Percentiles rank a stretch among this genome's conserved stretches.
Conservation (phyloP, 1,140 invertebrate species). For the Panulirus ornatus region DNA sequence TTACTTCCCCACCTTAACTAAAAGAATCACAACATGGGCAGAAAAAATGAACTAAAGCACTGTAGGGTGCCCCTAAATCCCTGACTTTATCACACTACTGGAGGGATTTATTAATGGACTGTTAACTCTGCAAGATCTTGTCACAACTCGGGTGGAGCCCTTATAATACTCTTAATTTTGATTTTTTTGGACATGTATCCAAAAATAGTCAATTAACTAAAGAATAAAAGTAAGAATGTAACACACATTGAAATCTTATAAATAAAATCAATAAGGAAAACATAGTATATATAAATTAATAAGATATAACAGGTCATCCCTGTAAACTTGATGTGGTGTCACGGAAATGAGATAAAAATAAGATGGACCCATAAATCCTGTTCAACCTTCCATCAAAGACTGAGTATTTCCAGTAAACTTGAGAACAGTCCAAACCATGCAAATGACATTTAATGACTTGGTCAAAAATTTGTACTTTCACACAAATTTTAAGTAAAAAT, state of each 20-base stretch:
- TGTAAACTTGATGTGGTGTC: background rate
- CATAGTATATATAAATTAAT: no score
- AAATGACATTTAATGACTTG: conserved; percentile 64
- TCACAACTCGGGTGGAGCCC: conserved; percentile 39
- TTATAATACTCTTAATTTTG: conserved; percentile 33
- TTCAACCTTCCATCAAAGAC: background rate
- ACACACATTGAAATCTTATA: background rate
- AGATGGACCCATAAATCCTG: background rate
- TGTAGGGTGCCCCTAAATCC: conserved; percentile 55
- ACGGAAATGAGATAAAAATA: background rate
- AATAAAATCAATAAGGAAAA: conserved; percentile 13
- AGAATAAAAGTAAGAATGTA: background rate
- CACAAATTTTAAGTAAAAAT: conserved; percentile 70
- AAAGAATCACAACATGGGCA: background rate
- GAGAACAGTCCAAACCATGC: conserved; percentile 67
- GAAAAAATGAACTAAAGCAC: background rate
- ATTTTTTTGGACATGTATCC: conserved; percentile 21
- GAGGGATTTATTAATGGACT: conserved; percentile 65
- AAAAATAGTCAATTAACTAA: conserved; percentile 42
- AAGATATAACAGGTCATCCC: background rate
- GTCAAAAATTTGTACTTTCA: conserved; percentile 72
- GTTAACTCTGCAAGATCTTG: conserved; percentile 58
- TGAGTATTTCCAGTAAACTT: conserved; percentile 45
- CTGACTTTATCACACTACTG: conserved; percentile 64
- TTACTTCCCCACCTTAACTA: background rate